Evolutionary conservation across 2,113 vertebrate species (phyloP).

Genomic region (Prionailurus viverrinus): DNA sequence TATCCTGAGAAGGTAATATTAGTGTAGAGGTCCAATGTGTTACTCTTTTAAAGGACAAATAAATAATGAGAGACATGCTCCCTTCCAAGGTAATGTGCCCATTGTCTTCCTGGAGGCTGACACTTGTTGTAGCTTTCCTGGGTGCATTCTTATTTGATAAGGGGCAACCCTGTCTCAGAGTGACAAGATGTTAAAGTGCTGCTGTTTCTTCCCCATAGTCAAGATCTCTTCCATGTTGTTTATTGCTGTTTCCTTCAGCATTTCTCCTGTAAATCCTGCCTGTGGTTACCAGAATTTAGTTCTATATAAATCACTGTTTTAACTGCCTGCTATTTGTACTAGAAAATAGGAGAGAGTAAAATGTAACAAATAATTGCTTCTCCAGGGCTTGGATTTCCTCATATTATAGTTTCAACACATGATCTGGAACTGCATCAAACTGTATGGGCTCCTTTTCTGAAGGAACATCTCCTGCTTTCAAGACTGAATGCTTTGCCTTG

Average conservation of each 20-base stretch:
- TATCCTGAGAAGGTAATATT: background rate
- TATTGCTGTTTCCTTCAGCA: background rate
- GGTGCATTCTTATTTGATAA: background rate
- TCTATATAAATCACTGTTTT: constrained; percentile 34
- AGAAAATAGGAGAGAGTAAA: constrained; percentile 27
- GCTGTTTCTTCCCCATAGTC: background rate
- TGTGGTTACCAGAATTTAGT: constrained; percentile 38
- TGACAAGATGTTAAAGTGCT: background rate
- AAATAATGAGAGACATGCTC: background rate
- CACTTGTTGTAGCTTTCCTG: background rate
- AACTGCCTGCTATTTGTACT: background rate
- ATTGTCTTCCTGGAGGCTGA: background rate
- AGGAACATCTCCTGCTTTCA: background rate
- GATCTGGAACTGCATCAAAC: constrained; percentile 5
- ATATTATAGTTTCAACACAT: background rate
- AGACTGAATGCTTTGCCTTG: background rate
- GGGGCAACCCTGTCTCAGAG: background rate
- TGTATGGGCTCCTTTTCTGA: background rate
- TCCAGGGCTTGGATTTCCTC: background rate
- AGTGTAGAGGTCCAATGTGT: background rate
- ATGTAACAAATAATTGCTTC: constrained; percentile 24
- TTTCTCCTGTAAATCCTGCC: background rate
- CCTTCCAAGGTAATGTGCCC: background rate
- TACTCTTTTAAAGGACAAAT: constrained; percentile 16
- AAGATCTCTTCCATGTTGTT: background rate